Evolutionary conservation across 1,140 invertebrate species (phyloP), one percentile per base, ranked within the genome.

Genomic region (Antheraea mylitta): DNA sequence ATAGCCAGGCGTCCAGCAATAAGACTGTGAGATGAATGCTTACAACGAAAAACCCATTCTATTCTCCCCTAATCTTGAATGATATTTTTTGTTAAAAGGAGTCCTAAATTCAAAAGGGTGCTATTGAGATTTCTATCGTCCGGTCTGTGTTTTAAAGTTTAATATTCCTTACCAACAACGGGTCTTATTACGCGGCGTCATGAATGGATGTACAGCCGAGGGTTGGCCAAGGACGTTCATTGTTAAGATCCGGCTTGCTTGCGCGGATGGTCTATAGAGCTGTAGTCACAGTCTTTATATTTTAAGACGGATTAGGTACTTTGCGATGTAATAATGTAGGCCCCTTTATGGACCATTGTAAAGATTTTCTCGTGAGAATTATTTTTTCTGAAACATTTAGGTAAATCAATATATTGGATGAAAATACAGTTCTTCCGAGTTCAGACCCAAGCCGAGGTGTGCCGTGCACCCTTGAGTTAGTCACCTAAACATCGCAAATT

Each of bases 221-320:
- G 87, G 86, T 77, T 80, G 86, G 64, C 81, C 87, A 90, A 90
- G 87, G 87, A 81, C 87, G 77, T 70, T 67, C 73, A 83, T 84
- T 88, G 85, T 87, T 67, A 61, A 81, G 76, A 86, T 80, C 81
- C 80, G 80, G 77, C 74, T 38, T 22, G 67, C 66, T 69, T 63
- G 8, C 38, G 38, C 66, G 58, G 70, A 74, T 70, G 70, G 67
- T 19, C 68, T 63, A 71, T 37, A 22, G 58, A 69, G 37, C 68
- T 63, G 69, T 37, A 22, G 58, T 38, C 66, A 45, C 37, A 48
- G 63, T 8, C 7, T 53, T 42, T 58, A 30, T 9, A 18, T 13
- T 58, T 58, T 71, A 6, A 16, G 16, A 13, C 16, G 13, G 11
- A 53, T 53, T 53, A 53, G 0, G 45, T 53, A 16, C 16, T 13